Evolutionary conservation across 1,140 invertebrate genomes (phyloP), one percentile per base, ranked within the genome.

Genomic region (Halesus radiatus): DNA sequence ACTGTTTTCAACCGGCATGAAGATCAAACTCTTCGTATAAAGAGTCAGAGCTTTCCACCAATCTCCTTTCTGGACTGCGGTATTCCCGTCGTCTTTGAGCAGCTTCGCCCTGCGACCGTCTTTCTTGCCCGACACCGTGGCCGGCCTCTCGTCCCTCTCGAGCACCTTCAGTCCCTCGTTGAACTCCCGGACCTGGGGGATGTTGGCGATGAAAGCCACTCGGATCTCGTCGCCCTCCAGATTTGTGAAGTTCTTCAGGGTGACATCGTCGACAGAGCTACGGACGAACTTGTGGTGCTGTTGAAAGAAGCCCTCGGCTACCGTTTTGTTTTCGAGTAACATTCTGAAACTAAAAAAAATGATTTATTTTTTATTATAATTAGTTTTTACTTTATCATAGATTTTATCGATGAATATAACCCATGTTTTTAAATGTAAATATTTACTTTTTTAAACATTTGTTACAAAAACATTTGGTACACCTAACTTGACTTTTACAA

Each of bases 11-110:
- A 90, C 89, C 18, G 95, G 93, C 87, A 92, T 92, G 16, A 90
- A 84, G 23, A 94, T 85, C 84, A 93, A 91, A 79, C 94, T 93
- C 80, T 93, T 90, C 62, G 92, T 95, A 87, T 98, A 98, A 5
- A 91, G 87, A 23, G 92, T 87, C 82, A 96, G 87, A 1, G 97
- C 95, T 83, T 92, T 92, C n/a, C 88, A 81, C 89, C 94, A 96
- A 84, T 95, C 92, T 74, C 94, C 94, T 81, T 91, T 92, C 83
- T 94, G 93, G 83, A 97, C 98, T 26, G 91, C 92, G 62, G 90
- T 90, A 85, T 98, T 98, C 18, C 96, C 97, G 78, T 92, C 89
- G 66, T 93, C 91, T 87, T 97, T 96, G 4, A 93, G 86, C 73
- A 90, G 86, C 20, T 91, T 87, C 1, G 95, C 93, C 84, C 91